Evolutionary conservation across 2,797 vertebrate species (phyloP).

Genomic region (Notoglanidium macrostoma): DNA sequence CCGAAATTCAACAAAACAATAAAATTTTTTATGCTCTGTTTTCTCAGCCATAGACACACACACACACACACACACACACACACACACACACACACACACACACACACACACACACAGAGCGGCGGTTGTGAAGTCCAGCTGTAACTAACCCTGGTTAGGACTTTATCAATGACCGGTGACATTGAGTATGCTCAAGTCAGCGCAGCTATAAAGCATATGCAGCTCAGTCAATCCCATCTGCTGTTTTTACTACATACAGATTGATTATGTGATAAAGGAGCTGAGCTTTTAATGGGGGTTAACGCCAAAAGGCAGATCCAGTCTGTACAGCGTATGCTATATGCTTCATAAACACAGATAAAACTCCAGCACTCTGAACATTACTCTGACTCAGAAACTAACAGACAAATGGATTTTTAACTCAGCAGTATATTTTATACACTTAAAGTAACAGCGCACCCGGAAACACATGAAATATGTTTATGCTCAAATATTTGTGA

Average conservation of each 20-base stretch:
- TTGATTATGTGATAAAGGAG: conserved; percentile 85
- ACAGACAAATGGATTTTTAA: conserved; percentile 18
- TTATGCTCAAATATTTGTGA: neutral
- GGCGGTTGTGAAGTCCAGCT: conserved; percentile 67
- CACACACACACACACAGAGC: conserved; percentile 22
- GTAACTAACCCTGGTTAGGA: conserved; percentile 86
- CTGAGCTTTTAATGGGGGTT: conserved; percentile 77
- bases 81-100: conserved; percentile 33
- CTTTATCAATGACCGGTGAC: conserved; percentile 86
- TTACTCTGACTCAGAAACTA: conserved; percentile 17
- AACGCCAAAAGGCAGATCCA: conserved; percentile 76
- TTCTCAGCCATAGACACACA: conserved; percentile 67
- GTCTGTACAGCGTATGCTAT: conserved; percentile 62
- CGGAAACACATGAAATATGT: neutral
- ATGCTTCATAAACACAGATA: conserved; percentile 45
- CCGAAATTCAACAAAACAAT: conserved; percentile 79
- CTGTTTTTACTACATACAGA: conserved; percentile 87
- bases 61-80: conserved; percentile 32
- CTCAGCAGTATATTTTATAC: neutral
- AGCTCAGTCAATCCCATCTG: conserved; percentile 90
- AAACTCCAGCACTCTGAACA: neutral
- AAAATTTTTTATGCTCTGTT: conserved; percentile 79
- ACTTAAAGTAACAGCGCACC: neutral
- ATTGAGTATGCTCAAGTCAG: conserved; percentile 84
- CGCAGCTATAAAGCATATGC: conserved; percentile 92